Conservation (phyloP, 2,888 invertebrate species). For the Neelides folsomi region DNA sequence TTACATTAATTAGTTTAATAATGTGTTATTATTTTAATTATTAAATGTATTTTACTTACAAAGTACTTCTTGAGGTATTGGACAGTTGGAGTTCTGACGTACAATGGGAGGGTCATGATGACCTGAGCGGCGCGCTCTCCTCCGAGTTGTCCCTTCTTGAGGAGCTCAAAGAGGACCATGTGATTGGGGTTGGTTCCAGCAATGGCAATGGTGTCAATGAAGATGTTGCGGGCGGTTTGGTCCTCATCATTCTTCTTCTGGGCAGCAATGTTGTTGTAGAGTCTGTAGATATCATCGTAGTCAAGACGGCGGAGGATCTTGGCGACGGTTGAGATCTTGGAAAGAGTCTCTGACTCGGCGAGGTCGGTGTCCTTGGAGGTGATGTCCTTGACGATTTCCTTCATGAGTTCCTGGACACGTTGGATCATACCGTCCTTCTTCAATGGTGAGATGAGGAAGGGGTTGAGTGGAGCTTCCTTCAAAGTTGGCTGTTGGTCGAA, state of each 20-base stretch:
- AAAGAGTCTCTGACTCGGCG: slow-evolving; percentile 25
- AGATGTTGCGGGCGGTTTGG: slow-evolving; percentile 10
- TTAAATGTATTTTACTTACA: slow-evolving; percentile 26
- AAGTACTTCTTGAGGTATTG: slow-evolving; percentile 35
- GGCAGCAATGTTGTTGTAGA: slow-evolving; percentile 24
- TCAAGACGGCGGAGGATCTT: slow-evolving; percentile 29
- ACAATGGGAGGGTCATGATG: slow-evolving; percentile 33
- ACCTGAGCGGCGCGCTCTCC: slow-evolving; percentile 33
- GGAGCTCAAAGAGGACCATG: slow-evolving; percentile 17
- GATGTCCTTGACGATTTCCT: slow-evolving; percentile 18
- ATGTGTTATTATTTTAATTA: background rate
- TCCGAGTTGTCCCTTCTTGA: slow-evolving; percentile 31
- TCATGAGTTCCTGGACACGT: slow-evolving; percentile 14
- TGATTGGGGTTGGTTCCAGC: slow-evolving; percentile 10
- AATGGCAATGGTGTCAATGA: slow-evolving; percentile 22
- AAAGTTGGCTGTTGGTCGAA: slow-evolving; percentile 16
- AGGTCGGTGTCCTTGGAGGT: slow-evolving; percentile 12
- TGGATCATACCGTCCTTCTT: slow-evolving; percentile 13
- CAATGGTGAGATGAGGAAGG: slow-evolving; percentile 17
- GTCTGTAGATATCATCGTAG: slow-evolving; percentile 26
- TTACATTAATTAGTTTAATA: no score
- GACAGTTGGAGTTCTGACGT: slow-evolving; percentile 36
- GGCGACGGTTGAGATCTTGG: slow-evolving; percentile 20
- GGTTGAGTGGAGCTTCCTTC: slow-evolving; percentile 20
- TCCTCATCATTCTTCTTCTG: slow-evolving; percentile 12